Base-by-base conservation (phyloP, 2,113 vertebrate genomes). In the Patagioenas fasciata region DNA sequence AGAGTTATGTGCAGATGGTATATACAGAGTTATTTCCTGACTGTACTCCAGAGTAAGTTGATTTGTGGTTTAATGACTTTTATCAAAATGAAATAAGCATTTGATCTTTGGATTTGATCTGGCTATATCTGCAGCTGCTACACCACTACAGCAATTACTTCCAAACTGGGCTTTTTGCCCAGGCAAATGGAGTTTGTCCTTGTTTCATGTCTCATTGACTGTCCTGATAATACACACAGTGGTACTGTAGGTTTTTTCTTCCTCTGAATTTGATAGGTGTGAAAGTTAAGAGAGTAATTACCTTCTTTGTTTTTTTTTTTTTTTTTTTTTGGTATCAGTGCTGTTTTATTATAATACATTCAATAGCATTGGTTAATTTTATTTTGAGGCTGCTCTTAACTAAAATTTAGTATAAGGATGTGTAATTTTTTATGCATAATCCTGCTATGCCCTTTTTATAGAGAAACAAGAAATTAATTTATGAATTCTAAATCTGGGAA, bases 1-100 rank as follows among this genome's bases (percentile, higher is more conserved):
- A 71, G 80, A 82, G 86, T 92, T 96, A 84, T 74, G 80, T 93
- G 93, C 95, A 95, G 95, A 96, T 95, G 95, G 96, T 75, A 89
- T 57, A 92, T 70, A 80, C 88, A 62, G 93, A 97, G 91, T 94
- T 95, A 95, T 97, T 97, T 96, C 93, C 96, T 96, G 96, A 93
- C 94, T 60, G 42, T 71, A 93, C 94, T 94, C 92, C 81, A 85
- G 31, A 93, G 84, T 93, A 88, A 96, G 96, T 95, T 97, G 97
- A 97, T 96, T 96, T 80, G 36, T 94, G 87, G 96, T 96, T 97
- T 98, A 97, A 97, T 98, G 91, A 97, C 97, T 98, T 97, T 97
- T 97, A 98, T 97, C 97, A 96, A 95, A 97, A 97, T 97, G 97
- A 97, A 98, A 97, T 97, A 97, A 97, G 97, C 97, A 40, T 98